phyloP scores from a whole-genome alignment of 2,888 invertebrate genomes.

The Luperina nickerlii region DNA sequence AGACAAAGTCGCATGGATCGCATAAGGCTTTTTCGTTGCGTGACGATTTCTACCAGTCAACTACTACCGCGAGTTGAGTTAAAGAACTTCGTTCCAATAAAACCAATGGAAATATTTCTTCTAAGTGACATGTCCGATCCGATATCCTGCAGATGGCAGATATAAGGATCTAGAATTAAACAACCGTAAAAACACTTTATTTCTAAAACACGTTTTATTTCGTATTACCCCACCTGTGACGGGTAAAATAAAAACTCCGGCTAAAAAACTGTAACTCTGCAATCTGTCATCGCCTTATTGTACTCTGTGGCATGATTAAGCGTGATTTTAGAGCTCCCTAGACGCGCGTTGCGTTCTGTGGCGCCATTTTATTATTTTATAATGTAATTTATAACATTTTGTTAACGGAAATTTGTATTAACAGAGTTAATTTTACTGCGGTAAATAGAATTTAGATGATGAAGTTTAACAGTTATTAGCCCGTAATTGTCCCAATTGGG shows the following conservation, averaged over 20 bases:
- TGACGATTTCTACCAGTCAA: background rate
- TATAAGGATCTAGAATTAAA: background rate
- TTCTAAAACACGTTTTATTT: slow-evolving; percentile 3
- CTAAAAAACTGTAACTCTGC: slow-evolving; percentile 16
- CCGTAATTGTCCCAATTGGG: background rate
- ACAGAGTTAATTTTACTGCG: slow-evolving; percentile 19
- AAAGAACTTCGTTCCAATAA: background rate
- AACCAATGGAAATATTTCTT: background rate
- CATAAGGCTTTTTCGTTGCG: background rate
- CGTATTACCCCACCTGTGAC: slow-evolving; percentile 18
- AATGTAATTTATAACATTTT: slow-evolving; percentile 42
- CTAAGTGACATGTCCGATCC: background rate
- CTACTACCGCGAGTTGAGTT: background rate
- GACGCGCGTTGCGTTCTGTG: slow-evolving; percentile 35
- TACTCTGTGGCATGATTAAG: slow-evolving; percentile 60
- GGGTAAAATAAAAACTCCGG: slow-evolving; percentile 40
- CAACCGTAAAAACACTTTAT: background rate
- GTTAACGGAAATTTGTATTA: slow-evolving; percentile 43
- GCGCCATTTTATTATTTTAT: slow-evolving; percentile 44
- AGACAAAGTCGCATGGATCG: no score
- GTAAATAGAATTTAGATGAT: slow-evolving; percentile 23
- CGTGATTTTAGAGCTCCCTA: slow-evolving; percentile 59
- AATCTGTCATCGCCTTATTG: slow-evolving; percentile 54
- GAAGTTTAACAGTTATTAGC: slow-evolving; percentile 32
- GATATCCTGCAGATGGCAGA: background rate